Base-by-base conservation (phyloP, 2,888 invertebrate species). In the Odontomyia ornata region DNA sequence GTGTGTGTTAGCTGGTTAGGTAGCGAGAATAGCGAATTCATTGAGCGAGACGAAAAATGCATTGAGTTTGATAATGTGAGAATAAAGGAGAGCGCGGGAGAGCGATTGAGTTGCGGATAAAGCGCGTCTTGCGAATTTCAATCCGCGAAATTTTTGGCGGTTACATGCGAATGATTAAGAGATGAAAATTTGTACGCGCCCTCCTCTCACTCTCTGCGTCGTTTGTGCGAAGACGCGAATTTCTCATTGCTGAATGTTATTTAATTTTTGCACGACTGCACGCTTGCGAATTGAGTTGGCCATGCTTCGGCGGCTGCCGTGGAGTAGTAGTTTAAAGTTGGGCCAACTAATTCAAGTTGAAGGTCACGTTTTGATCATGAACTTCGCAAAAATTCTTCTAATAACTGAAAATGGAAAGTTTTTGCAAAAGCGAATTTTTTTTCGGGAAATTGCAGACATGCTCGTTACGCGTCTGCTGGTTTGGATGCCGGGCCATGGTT, bases 341-440 rank as follows among this genome's bases (percentile, higher is more conserved):
- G 23, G 23, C 25, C 46, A 69, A 69, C 69, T 69, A n/a, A 30
- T 69, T 69, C 69, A 69, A 69, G 69, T 69, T 72, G 57, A 73
- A 73, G 73, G 73, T 30, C 73, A 60, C 30, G 5, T 60, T 57
- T 57, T 60, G 57, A 57, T 73, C 30, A 60, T 73, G 73, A 73
- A 73, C 73, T 73, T 73, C 73, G 9, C 36, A 9, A 36, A 36
- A 73, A 72, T 36, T 65, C 27, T 65, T 15, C 30, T 36, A 57
- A 73, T 56, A 72, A 60, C 73, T 73, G 57, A 57, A 72, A 72
- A 72, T 72, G 56, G 72, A 73, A 73, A 73, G 73, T 73, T 60
- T 57, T 30, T 36, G 73, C 73, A 73, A 23, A 57, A 21, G 72
- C 69, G 69, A 69, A 25, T 47, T 47, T 47, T 69, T 46, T 15